phyloP scores from a whole-genome alignment of 2,797 vertebrate species.

The Mus minutoides region DNA sequence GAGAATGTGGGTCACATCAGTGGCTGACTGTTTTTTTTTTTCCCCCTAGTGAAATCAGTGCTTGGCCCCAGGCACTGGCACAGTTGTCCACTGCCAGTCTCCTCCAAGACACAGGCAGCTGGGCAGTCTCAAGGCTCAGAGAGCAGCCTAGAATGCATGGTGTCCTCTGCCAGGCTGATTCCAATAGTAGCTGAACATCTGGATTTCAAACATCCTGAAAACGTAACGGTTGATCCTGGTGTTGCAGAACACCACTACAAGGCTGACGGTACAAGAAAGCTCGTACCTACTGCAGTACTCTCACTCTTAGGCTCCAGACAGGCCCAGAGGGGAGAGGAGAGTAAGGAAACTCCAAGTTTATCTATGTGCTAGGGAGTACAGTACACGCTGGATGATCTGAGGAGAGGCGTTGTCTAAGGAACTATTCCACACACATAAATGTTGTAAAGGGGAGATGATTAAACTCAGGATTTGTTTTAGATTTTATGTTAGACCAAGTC shows the following conservation, averaged over 20 bases:
- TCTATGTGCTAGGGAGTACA: background rate
- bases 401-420: background rate
- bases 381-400: background rate
- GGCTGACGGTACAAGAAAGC: background rate
- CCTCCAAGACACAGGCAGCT: background rate
- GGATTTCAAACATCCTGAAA: constrained; percentile 7
- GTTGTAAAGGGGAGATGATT: constrained; percentile 57
- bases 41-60: background rate
- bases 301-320: background rate
- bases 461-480: constrained; percentile 78
- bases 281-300: background rate
- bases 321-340: background rate
- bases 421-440: constrained; percentile 43
- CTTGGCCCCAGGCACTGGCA: background rate
- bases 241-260: background rate
- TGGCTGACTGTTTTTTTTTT: background rate
- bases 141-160: background rate
- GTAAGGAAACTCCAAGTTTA: background rate
- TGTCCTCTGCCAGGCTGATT: background rate
- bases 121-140: background rate
- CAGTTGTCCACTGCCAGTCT: background rate
- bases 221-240: background rate
- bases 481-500: constrained; percentile 74
- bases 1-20: background rate
- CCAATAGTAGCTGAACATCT: background rate